Evolutionary conservation across 2,888 invertebrate species (phyloP).

Genomic region (Drosophila longiperda): DNA sequence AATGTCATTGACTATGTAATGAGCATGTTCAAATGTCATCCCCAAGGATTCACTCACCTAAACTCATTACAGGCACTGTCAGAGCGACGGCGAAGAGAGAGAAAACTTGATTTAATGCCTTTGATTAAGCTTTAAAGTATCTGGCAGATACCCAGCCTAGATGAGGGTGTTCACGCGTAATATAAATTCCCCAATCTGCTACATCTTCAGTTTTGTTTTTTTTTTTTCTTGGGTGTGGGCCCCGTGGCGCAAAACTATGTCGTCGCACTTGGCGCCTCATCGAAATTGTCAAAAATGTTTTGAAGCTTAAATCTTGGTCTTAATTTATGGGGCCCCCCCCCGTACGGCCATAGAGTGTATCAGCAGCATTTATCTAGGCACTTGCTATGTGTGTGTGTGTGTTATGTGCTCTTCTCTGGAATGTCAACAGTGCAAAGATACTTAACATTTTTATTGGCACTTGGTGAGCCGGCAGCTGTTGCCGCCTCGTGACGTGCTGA

Average conservation of each 20-base stretch:
- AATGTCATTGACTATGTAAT: conserved; percentile 55
- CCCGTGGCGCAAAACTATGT: conserved; percentile 42
- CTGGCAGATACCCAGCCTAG: conserved; percentile 42
- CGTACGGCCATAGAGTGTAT: conserved; percentile 29
- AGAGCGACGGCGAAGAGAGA: neutral
- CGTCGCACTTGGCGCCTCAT: conserved; percentile 63
- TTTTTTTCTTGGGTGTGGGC: neutral
- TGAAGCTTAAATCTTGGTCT: conserved; percentile 51
- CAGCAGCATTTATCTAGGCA: conserved; percentile 64
- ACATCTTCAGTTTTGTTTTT: neutral
- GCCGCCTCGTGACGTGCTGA: conserved; percentile 74
- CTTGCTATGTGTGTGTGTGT: conserved; percentile 35
- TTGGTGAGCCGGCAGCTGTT: conserved; percentile 74
- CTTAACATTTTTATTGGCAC: conserved; percentile 84
- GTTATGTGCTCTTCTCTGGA: conserved; percentile 42
- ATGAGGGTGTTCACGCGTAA: conserved; percentile 27
- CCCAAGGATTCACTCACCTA: conserved; percentile 33
- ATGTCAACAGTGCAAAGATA: conserved; percentile 79
- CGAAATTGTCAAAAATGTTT: conserved; percentile 65
- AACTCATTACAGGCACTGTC: conserved; percentile 53
- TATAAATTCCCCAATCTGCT: conserved; percentile 29
- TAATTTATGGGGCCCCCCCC: conserved; percentile 59
- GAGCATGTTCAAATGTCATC: conserved; percentile 62
- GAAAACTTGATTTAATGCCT: conserved; percentile 50
- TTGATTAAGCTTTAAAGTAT: conserved; percentile 61